These are phyloP conservation scores for Berghia stephanieae DNA, from an alignment of 1,140 invertebrate genomes.

Conservation along the genomic window DNA sequence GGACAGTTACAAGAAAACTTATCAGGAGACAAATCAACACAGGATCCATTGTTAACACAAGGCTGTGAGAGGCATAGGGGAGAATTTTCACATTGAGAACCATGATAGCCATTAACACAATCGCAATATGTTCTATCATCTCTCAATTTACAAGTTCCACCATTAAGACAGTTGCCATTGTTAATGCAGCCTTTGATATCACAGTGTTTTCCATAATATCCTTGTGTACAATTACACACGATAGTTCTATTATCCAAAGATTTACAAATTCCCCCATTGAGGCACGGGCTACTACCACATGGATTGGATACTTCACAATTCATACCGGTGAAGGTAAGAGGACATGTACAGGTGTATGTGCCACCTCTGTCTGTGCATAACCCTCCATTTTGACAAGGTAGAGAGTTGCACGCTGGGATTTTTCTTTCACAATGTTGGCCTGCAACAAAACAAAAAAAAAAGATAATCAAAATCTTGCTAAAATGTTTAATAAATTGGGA, in stretches of 20 bases:
- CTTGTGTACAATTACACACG: slow-evolving; percentile 33
- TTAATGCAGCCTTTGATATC: slow-evolving; percentile 61
- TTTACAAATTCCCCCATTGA: slow-evolving; percentile 43
- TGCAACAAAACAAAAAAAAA: slow-evolving; percentile 16
- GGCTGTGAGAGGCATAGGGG: slow-evolving; percentile 41
- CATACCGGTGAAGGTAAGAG: slow-evolving; percentile 37
- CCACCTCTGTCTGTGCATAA: slow-evolving; percentile 61
- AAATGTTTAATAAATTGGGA: too few species aligned
- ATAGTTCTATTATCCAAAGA: slow-evolving; percentile 65
- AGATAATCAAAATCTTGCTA: too few species aligned
- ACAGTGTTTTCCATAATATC: slow-evolving; percentile 38
- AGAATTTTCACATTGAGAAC: slow-evolving; percentile 42
- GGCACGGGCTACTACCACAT: slow-evolving; percentile 46
- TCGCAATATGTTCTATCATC: slow-evolving; percentile 5
- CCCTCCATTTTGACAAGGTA: slow-evolving; percentile 52
- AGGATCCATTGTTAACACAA: slow-evolving; percentile 51
- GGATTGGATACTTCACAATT: slow-evolving; percentile 43
- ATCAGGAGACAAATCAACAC: slow-evolving; percentile 60
- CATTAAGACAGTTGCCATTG: slow-evolving; percentile 63
- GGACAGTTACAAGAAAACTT: slow-evolving; percentile 44
- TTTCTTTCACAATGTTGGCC: slow-evolving; percentile 44
- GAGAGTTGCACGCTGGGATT: slow-evolving; percentile 40
- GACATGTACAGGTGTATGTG: slow-evolving; percentile 42
- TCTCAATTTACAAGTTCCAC: slow-evolving; percentile 2
- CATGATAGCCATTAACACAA: slow-evolving; percentile 41